Conservation (phyloP, 2,113 vertebrate genomes). For the Paratilapia polleni region DNA sequence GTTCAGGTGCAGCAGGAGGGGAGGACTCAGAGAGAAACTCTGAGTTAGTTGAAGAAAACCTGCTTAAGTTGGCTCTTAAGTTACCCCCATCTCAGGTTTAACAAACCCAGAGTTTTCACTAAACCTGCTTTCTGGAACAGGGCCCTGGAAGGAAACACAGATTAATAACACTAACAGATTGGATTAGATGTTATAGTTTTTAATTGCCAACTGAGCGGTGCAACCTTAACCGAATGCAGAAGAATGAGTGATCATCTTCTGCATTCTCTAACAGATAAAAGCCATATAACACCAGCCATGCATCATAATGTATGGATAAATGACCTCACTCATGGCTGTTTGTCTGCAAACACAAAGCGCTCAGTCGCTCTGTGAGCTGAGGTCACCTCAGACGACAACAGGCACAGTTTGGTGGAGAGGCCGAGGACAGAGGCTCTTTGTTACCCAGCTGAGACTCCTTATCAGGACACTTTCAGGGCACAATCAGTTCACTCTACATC, state of each 20-base stretch:
- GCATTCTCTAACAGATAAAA: background rate
- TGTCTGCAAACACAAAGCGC: slow-evolving; percentile 61
- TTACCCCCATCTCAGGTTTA: no score
- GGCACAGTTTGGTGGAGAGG: slow-evolving; percentile 23
- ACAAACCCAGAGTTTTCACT: no score
- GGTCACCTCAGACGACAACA: slow-evolving; percentile 57
- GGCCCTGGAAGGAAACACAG: background rate
- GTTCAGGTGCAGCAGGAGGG: no score
- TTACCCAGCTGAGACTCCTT: background rate
- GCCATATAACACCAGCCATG: background rate
- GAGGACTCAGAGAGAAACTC: no score
- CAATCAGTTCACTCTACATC: background rate
- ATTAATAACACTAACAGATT: background rate
- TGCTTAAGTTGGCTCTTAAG: no score
- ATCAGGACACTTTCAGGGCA: background rate
- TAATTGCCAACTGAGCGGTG: background rate
- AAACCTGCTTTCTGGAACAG: background rate
- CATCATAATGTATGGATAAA: slow-evolving; percentile 27
- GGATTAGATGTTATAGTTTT: background rate
- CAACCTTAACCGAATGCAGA: background rate
- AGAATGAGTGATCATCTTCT: background rate
- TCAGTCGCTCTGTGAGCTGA: slow-evolving; percentile 64
- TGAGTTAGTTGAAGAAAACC: no score
- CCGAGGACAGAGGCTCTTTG: slow-evolving; percentile 52
- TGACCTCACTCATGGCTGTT: slow-evolving; percentile 51